Base-by-base conservation (phyloP, 1,140 invertebrate genomes). In the Cardiocondyla obscurior region DNA sequence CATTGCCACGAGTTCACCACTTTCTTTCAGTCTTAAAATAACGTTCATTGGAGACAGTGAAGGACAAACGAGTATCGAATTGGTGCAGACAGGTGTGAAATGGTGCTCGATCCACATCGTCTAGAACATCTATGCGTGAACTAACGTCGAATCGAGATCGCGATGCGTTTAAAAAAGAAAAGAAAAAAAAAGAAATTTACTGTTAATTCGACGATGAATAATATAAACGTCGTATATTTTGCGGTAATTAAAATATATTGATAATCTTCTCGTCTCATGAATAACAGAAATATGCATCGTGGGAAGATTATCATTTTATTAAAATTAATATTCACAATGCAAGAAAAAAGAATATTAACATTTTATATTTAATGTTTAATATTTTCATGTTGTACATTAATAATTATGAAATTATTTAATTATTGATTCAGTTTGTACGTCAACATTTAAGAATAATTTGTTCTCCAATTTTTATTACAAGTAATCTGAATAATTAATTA, bases 31-130 rank as follows among this genome's bases (percentile, higher is more conserved):
- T 79, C 58, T 77, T 82, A 81, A 88, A 49, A 67, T 86, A 65
- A 84, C 88, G 85, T 84, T 85, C 33, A 85, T 85, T 82, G 84
- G 86, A 88, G 84, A 91, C 84, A 88, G 84, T 85, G 49, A 88
- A 92, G 90, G 91, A 91, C 90, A 93, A 92, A 93, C 91, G 93
- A 93, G 91, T 93, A 91, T 91, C 84, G 88, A 92, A 88, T 89
- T 90, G 90, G 93, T 94, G 93, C 94, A 93, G 91, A 93, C 90
- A 91, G 92, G 91, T 93, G 91, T 86, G 81, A 90, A 93, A 92
- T 91, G 91, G 92, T 94, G 92, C 91, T 90, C 90, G 91, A 90
- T 92, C 90, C 92, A 92, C 90, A 92, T 91, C 89, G 88, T 91
- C 92, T 92, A 92, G 90, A 89, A 93, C 92, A 91, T 93, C 91